Evolutionary conservation across 2,797 vertebrate genomes (phyloP).

Genomic region (Melanotaenia parkinsoni): DNA sequence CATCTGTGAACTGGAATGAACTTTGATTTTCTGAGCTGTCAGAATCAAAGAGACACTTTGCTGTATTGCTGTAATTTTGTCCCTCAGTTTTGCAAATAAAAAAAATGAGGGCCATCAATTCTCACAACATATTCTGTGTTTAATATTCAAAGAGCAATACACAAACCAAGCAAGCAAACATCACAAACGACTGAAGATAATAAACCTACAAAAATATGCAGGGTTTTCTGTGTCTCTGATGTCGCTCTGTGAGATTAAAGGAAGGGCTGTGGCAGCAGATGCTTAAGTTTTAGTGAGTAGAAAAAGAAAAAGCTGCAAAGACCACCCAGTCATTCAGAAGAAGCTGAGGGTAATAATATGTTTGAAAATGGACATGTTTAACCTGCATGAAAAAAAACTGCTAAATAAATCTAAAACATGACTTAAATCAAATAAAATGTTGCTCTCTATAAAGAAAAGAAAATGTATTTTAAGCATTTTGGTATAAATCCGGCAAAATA

Average conservation of each 20-base stretch:
- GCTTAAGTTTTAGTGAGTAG: conserved; percentile 28
- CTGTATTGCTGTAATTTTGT: conserved; percentile 23
- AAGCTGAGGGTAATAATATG: conserved; percentile 7
- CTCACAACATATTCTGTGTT: conserved; percentile 47
- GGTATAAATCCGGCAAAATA: neutral
- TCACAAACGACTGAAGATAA: conserved; percentile 26
- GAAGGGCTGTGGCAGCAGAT: conserved; percentile 18
- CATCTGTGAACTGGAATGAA: conserved; percentile 41
- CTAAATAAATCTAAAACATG: conserved; percentile 31
- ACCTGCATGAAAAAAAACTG: conserved; percentile 27
- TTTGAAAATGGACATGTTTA: conserved; percentile 41
- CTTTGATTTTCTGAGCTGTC: conserved; percentile 55
- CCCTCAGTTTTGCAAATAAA: conserved; percentile 28
- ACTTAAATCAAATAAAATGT: conserved; percentile 24
- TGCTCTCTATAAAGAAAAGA: conserved; percentile 19
- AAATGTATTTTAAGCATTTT: conserved; percentile 16
- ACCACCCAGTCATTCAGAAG: conserved; percentile 38
- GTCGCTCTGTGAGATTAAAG: conserved; percentile 53
- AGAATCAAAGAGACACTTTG: conserved; percentile 17
- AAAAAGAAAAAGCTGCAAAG: conserved; percentile 27
- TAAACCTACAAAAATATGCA: conserved; percentile 28
- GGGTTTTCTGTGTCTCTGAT: conserved; percentile 31
- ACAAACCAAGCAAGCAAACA: conserved; percentile 32
- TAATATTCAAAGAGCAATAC: conserved; percentile 26
- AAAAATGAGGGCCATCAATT: conserved; percentile 40